Percentiles rank a stretch among this genome's conserved stretches.
Evolutionary conservation across 2,888 invertebrate genomes (phyloP).

Genomic region (Nebria brevicollis): DNA sequence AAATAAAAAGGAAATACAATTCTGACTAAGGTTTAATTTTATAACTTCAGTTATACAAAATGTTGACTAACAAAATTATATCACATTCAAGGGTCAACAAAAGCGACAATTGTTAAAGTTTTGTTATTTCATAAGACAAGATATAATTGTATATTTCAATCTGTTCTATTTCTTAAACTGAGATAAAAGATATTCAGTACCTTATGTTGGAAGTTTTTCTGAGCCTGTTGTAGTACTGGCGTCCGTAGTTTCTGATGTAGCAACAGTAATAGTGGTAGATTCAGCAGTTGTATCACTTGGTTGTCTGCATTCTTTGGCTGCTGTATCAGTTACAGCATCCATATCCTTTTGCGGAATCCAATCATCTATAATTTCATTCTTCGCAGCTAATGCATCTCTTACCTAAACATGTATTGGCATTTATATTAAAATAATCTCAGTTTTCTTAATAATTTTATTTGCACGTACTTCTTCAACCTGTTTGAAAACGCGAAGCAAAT

Average conservation of each 20-base stretch:
- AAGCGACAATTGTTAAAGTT: too few relatives aligned
- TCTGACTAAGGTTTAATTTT: too few relatives aligned
- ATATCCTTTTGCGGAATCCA: conserved; percentile 37
- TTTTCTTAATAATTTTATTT: neutral
- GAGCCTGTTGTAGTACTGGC: neutral
- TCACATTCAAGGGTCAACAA: too few relatives aligned
- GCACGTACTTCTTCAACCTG: conserved; percentile 57
- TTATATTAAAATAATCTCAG: neutral
- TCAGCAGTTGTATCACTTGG: neutral
- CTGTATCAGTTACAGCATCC: neutral
- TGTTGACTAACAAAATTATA: too few relatives aligned
- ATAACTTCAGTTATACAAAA: too few relatives aligned
- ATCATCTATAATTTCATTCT: conserved; percentile 27
- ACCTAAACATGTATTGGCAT: conserved; percentile 24
- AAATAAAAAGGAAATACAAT: too few relatives aligned
- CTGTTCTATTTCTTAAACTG: too few relatives aligned
- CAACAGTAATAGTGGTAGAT: neutral
- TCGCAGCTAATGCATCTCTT: conserved; percentile 22
- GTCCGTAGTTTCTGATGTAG: neutral
- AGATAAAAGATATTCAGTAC: too few relatives aligned
- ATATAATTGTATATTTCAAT: too few relatives aligned
- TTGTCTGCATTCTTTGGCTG: neutral
- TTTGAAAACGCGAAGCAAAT: conserved; percentile 63
- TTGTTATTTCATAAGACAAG: too few relatives aligned
- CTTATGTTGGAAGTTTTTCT: neutral